These are phyloP conservation scores for Ispidina picta DNA, from an alignment of 2,797 vertebrate genomes.

Conservation along the genomic window DNA sequence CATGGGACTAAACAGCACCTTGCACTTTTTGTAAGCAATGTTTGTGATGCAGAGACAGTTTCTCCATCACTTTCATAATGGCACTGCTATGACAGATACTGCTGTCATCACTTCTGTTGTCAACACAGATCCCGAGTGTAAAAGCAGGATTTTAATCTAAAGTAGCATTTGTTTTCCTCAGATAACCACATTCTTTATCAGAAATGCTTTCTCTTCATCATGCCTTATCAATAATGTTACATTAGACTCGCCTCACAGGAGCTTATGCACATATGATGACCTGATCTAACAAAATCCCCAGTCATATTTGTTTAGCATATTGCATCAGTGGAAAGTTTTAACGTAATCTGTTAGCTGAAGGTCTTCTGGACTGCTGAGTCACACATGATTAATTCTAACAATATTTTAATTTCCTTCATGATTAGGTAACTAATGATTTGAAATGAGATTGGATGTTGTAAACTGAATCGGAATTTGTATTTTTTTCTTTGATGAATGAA, in stretches of 20 bases:
- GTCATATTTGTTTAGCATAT: neutral
- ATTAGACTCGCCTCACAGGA: neutral
- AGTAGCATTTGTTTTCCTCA: neutral
- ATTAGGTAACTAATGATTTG: constrained; percentile 65
- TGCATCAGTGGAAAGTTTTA: constrained; percentile 21
- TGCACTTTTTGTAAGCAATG: neutral
- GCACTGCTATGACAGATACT: neutral
- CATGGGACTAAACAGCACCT: neutral
- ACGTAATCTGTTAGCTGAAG: neutral
- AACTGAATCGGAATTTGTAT: constrained; percentile 22
- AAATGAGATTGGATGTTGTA: constrained; percentile 26
- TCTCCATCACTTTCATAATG: neutral
- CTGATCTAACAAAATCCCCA: neutral
- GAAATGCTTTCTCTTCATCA: neutral
- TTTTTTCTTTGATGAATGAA: constrained; percentile 38
- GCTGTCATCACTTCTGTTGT: neutral
- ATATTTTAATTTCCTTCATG: constrained; percentile 66
- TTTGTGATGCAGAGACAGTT: neutral
- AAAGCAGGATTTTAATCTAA: neutral
- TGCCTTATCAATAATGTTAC: neutral
- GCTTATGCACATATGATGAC: neutral
- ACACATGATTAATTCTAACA: constrained; percentile 49
- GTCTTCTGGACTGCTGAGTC: constrained; percentile 54
- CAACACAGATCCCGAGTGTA: neutral
- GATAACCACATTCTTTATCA: neutral